Percentiles rank a stretch among this genome's conserved stretches.
These are phyloP conservation scores for Micropoecilia bifurca DNA, from an alignment of 2,797 vertebrate genomes.

Conservation along the genomic window DNA sequence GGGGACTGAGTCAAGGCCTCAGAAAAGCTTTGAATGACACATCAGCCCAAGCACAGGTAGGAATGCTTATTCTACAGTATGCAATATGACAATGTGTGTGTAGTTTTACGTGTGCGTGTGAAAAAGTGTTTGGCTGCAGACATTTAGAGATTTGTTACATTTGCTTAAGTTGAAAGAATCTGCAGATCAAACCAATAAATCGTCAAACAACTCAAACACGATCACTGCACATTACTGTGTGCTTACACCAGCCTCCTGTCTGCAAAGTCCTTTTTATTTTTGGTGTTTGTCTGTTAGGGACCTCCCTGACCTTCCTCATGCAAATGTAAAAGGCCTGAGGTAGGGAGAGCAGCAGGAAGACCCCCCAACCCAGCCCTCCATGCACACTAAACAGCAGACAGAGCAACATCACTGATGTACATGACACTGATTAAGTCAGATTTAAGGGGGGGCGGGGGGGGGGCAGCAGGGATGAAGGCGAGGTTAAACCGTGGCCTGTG, in stretches of 20 bases:
- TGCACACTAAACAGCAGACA: background rate
- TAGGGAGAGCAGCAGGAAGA: background rate
- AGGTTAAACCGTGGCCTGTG: background rate
- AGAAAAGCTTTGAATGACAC: conserved; percentile 90
- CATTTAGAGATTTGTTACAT: background rate
- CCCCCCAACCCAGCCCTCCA: too few relatives aligned
- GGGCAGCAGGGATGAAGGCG: background rate
- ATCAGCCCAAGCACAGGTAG: conserved; percentile 87
- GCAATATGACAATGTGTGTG: background rate
- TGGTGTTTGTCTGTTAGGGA: background rate
- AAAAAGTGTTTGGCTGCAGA: background rate
- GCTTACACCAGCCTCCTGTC: background rate
- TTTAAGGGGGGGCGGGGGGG: background rate
- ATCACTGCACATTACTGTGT: background rate
- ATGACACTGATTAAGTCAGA: conserved; percentile 12
- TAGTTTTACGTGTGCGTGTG: background rate
- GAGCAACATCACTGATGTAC: background rate
- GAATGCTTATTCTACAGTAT: conserved; percentile 34
- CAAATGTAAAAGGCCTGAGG: background rate
- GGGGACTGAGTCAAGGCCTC: conserved; percentile 89
- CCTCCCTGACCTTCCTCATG: conserved; percentile 1
- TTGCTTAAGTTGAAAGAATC: background rate
- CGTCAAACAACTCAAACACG: background rate
- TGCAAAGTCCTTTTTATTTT: background rate
- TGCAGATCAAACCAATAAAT: background rate